Evolutionary conservation across 2,113 vertebrate species (phyloP).

Genomic region (Orientallactaga bullata): DNA sequence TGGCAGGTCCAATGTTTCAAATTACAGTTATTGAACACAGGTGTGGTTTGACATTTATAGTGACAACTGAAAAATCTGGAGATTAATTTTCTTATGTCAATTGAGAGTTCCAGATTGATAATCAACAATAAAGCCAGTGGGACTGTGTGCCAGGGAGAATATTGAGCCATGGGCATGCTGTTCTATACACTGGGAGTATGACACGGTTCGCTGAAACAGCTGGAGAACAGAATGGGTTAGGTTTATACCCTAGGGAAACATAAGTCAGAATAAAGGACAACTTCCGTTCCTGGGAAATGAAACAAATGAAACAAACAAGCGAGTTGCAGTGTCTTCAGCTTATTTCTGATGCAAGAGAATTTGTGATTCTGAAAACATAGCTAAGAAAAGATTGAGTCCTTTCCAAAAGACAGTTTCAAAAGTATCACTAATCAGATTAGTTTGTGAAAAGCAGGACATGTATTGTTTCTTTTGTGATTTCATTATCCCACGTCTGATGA

Average conservation of each 20-base stretch:
- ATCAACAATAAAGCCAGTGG: neutral
- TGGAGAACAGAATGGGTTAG: neutral
- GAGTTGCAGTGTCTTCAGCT: neutral
- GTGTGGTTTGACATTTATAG: neutral
- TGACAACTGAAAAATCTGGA: neutral
- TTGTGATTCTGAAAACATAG: constrained; percentile 49
- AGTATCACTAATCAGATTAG: constrained; percentile 59
- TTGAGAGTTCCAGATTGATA: neutral
- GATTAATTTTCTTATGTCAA: neutral
- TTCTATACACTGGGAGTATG: neutral
- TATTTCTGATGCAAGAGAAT: constrained; percentile 56
- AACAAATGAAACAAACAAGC: constrained; percentile 52
- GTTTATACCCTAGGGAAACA: neutral
- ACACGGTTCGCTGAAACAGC: neutral
- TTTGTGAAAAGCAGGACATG: neutral
- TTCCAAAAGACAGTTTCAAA: constrained; percentile 43
- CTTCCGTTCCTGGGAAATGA: constrained; percentile 16
- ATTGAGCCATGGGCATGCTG: neutral
- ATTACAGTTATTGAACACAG: neutral
- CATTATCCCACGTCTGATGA: constrained; percentile 1
- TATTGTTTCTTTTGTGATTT: constrained; percentile 41
- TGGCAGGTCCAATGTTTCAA: neutral
- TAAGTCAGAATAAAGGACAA: constrained; percentile 39
- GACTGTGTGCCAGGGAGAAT: neutral
- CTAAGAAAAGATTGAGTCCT: constrained; percentile 45